Evolutionary conservation across 2,113 vertebrate species (phyloP), one percentile per base, ranked within the genome.

Genomic region (Dryoscopus gambensis): DNA sequence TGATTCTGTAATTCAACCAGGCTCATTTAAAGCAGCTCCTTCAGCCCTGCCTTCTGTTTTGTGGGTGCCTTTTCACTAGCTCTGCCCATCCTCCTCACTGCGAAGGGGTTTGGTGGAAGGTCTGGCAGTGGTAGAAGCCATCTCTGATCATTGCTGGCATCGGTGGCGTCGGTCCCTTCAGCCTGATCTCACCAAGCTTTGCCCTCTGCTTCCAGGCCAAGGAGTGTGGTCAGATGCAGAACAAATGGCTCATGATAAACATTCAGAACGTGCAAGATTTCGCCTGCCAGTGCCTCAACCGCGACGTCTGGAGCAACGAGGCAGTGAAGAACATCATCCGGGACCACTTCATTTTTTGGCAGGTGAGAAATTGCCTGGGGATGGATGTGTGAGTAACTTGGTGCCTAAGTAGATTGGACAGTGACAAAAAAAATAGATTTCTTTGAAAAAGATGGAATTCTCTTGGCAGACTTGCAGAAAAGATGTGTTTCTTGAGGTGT

Each of bases 221-320:
- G 97, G 99, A 99, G 84, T 99, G 99, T 71, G 99, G 99, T 74
- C 99, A 99, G 97, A 98, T 99, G 97, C 99, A 99, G 97, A 99
- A 99, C 98, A 99, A 99, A 65, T 99, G 99, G 99, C 98, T 99
- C 62, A 99, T 99, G 99, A 99, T 99, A 97, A 99, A 99, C 97
- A 99, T 99, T 89, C 99, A 99, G 89, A 99, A 99, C 13, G 99
- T 99, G 65, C 99, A 99, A 91, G 99, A 99, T 93, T 99, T 99
- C 70, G 99, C 99, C 59, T 99, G 99, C 94, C 99, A 99, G 96
- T 99, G 99, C 96, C 98, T 99, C 64, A 99, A 99, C 96, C 98
- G 99, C 1, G 99, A 99, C 3, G 99, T 99, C 20, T 99, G 99
- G 99, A 99, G 99, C 95, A 99, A 99, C 9, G 99, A 99, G 64